Evolutionary conservation across 2,888 invertebrate species (phyloP), one percentile per base, ranked within the genome.

Genomic region (Lissonota sp.): DNA sequence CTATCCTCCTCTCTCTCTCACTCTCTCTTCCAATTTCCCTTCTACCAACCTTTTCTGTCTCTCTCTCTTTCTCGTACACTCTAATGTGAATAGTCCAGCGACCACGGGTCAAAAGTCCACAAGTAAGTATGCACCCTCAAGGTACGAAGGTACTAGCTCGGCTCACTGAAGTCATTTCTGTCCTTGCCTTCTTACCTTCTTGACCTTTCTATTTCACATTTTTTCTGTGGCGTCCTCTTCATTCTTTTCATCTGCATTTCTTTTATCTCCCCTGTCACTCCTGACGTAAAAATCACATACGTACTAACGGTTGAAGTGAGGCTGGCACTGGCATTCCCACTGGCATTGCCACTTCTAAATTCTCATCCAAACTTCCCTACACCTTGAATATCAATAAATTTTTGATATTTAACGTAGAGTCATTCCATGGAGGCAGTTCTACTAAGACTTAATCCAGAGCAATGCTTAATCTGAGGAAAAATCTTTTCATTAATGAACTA

Each of bases 41-140:
- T 12, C 40, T 40, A 1, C n/a, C 42, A 12, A n/a, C 4, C 40
- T 12, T 37, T 16, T 16, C 10, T 46, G 14, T 49, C 26, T 55
- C 16, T 63, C 49, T 67, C 66, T 46, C 39, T 55, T 69, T 49
- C 46, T 60, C 67, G 10, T 57, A 39, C 8, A 6, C 14, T 58
- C 57, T 26, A 6, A 40, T 12, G 39, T 26, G 57, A 60, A 46
- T 49, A 63, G 39, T 44, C 6, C n/a, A 39, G 2, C 6, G 60
- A 5, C 26, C 44, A 70, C 2, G 55, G 42, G 49, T 70, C 72
- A 8, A 55, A 26, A 42, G 78, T 46, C 44, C 71, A 49, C 66
- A 72, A 78, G 78, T 72, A 44, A 16, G 64, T 70, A 70, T 58
- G 64, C 63, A 5, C 2, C 10, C 8, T 10, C 55, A 40, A 44